These are phyloP conservation scores for Otolemur crassicaudatus DNA, from an alignment of 2,797 vertebrate species.

Conservation along the genomic window DNA sequence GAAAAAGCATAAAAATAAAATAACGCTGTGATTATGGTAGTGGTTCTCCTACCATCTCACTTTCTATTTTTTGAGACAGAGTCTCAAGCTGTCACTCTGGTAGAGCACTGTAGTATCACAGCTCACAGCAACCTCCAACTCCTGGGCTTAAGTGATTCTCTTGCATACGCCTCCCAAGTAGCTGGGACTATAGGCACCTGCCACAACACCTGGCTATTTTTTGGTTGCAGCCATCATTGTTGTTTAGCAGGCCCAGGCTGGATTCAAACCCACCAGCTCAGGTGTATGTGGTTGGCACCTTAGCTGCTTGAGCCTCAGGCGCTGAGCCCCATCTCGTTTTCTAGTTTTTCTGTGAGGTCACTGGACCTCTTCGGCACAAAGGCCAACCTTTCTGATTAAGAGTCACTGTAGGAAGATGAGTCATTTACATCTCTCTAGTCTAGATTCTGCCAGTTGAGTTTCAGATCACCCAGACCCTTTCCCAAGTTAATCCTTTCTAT, in stretches of 20 bases:
- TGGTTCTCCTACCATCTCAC: not conserved
- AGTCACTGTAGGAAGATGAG: not conserved
- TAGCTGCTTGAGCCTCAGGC: too few species aligned
- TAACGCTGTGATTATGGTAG: not conserved
- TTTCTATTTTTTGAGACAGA: not conserved
- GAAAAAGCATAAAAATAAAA: slow-evolving; percentile 33
- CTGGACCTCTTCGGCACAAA: not conserved
- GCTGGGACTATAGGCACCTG: too few species aligned
- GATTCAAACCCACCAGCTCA: too few species aligned
- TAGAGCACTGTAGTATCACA: too few species aligned
- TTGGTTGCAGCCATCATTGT: too few species aligned
- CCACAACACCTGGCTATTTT: too few species aligned
- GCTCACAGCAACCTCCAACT: too few species aligned
- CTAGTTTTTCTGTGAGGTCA: not conserved
- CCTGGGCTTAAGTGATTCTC: too few species aligned
- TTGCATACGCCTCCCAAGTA: too few species aligned
- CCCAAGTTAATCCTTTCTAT: slow-evolving; percentile 48
- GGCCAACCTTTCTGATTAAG: not conserved
- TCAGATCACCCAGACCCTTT: slow-evolving; percentile 29
- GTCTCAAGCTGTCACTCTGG: too few species aligned
- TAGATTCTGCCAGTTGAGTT: slow-evolving; percentile 10
- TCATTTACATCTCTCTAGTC: not conserved
- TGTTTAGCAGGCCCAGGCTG: too few species aligned
- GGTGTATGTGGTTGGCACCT: too few species aligned
- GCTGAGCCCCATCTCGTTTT: not conserved